Evolutionary conservation across 2,797 vertebrate species (phyloP).

Genomic region (Allobates femoralis): DNA sequence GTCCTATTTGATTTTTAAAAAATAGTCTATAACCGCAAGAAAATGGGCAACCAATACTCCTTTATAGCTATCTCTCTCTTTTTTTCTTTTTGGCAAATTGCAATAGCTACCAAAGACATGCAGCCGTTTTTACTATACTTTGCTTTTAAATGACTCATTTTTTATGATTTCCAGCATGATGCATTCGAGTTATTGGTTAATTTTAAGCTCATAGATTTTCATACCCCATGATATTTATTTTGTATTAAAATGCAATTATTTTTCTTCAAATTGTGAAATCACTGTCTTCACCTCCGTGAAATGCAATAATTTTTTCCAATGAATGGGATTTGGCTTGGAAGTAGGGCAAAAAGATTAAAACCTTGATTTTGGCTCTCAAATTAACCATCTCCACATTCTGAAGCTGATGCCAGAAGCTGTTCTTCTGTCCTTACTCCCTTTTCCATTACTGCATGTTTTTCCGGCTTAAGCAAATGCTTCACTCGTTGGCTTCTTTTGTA

Average conservation of each 20-base stretch:
- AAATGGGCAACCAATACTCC: neutral
- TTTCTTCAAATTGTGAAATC: constrained; percentile 61
- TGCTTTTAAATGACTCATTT: constrained; percentile 67
- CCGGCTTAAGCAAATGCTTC: constrained; percentile 68
- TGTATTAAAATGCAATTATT: constrained; percentile 63
- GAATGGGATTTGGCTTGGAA: constrained; percentile 72
- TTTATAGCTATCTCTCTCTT: neutral
- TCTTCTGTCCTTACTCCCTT: constrained; percentile 76
- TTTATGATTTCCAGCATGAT: constrained; percentile 54
- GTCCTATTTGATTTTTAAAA: neutral
- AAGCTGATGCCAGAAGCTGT: constrained; percentile 99
- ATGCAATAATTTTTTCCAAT: constrained; percentile 65
- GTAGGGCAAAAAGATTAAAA: constrained; percentile 64
- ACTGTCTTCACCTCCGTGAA: constrained; percentile 63
- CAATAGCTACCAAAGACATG: constrained; percentile 31
- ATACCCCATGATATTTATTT: constrained; percentile 72
- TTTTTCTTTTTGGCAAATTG: constrained; percentile 25
- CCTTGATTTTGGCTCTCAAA: constrained; percentile 76
- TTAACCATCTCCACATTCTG: constrained; percentile 86
- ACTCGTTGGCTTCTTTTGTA: constrained; percentile 70
- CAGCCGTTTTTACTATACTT: constrained; percentile 62
- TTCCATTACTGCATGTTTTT: constrained; percentile 76
- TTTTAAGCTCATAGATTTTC: constrained; percentile 72
- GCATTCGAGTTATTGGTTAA: constrained; percentile 68
- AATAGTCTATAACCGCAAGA: neutral